Base-by-base conservation (phyloP, 2,113 vertebrate species). In the Atlantisia rogersi region DNA sequence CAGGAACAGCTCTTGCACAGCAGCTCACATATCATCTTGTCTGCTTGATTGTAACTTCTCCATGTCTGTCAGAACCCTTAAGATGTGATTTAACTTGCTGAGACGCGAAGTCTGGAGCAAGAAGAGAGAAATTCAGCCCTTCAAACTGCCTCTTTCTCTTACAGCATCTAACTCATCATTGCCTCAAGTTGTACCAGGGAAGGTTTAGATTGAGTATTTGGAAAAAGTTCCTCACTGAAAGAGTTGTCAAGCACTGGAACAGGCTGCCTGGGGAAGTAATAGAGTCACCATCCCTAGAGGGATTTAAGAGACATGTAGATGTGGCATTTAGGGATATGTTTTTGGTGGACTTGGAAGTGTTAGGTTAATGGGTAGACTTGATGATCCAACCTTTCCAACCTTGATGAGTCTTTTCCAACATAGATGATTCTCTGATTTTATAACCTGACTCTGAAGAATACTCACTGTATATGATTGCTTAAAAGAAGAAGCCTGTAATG, bases 301-400 rank as follows among this genome's bases (percentile, higher is more conserved):
- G 3, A 4, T 64, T 64, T 10, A 55, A 44, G 53, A 86, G 20
- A 10, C 0, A 0, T 8, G 16, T 42, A 48, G 44, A 56, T 6
- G 3, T 64, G 35, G 24, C 2, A 6, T n/a, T n/a, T 25, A 20
- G 39, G 31, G 19, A 37, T 1, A 0, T 29, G 15, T 20, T 40
- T 63, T 22, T 21, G 37, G 22, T 60, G 22, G 31, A 7, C 32
- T 28, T 39, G 15, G 11, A 24, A 67, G 15, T 24, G 48, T 4
- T 44, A 5, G 17, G 29, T 58, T 39, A 50, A 16, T 0, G 0
- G 18, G 12, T 53, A 40, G 15, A 44, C 15, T 24, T 3, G 0
- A 26, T 69, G 37, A 31, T 31, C 39, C 62, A 5, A 5, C 12
- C 4, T 93, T 75, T 76, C 18, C 58, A 83, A 32, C 15, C 20